Evolutionary conservation across 2,797 vertebrate genomes (phyloP), one percentile per base, ranked within the genome.

Genomic region (Nyctalus aviator): DNA sequence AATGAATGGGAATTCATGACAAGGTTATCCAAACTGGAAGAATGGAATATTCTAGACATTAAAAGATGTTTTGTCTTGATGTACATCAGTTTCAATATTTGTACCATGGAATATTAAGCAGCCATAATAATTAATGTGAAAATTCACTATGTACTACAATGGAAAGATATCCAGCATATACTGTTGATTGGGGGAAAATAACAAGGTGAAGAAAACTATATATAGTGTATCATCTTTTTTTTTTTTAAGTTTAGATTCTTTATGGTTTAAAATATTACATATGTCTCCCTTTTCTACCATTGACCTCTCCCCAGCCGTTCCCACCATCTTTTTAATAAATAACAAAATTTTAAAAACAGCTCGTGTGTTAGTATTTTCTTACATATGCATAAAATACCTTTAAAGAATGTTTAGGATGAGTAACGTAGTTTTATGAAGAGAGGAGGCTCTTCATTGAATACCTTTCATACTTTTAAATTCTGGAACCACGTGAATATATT

Each of bases 31-130:
- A 5, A 90, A 91, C 69, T 23, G 14, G 41, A 89, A 94, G 76
- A 93, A 73, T 25, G 59, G 6, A 57, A 72, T 35, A 55, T 27
- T 44, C 37, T 64, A 84, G 18, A 79, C 3, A 72, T 41, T 77
- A 72, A 93, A 62, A 90, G 37, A 82, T 62, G 25, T 84, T 88
- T 78, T 91, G 57, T 71, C 23, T 66, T 57, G 15, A 76, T 15
- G n/a, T 30, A 27, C 30, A 92, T 50, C 64, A 75, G 20, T 90
- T 90, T 87, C 68, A 92, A 92, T 78, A 86, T 66, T 94, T 50
- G 71, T 72, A 85, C 27, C 35, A 71, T n/a, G 21, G 75, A 90
- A 71, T 92, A 84, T 35, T 79, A 83, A 17, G 48, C 35, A 93
- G 48, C 20, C 71, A 81, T 75, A 76, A 93, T 96, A 79, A 46